phyloP scores from a whole-genome alignment of 2,888 invertebrate genomes.

The Cryptocephalus moraei region DNA sequence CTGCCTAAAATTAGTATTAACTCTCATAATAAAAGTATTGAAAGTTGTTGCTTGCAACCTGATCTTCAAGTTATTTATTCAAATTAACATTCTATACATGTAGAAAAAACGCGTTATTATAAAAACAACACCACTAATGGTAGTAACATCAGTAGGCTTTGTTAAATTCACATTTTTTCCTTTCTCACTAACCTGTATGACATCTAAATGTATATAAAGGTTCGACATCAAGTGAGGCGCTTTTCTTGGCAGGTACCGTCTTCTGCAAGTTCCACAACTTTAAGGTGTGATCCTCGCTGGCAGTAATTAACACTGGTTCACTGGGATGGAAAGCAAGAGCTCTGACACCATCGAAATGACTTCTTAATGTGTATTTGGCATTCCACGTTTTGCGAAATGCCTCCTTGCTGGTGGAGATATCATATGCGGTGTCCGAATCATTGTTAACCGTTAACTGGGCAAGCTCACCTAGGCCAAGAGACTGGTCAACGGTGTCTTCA shows the following conservation, averaged over 20 bases:
- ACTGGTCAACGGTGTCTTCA: conserved; percentile 34
- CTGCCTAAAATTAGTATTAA: too few relatives aligned
- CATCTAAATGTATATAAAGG: conserved; percentile 89
- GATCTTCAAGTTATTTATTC: too few relatives aligned
- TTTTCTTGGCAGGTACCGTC: conserved; percentile 95
- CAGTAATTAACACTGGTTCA: conserved; percentile 93
- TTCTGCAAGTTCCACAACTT: conserved; percentile 99
- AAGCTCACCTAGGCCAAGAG: conserved; percentile 68
- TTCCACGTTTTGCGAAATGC: conserved; percentile 87
- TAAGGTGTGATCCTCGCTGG: conserved; percentile 96
- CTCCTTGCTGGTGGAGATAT: conserved; percentile 76
- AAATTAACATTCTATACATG: too few relatives aligned
- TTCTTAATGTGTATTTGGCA: conserved; percentile 90
- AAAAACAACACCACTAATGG: too few relatives aligned
- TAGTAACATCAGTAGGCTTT: too few relatives aligned
- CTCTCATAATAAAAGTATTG: too few relatives aligned
- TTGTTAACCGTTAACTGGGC: conserved; percentile 95
- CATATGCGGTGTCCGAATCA: conserved; percentile 88
- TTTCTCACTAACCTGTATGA: conserved; percentile 43
- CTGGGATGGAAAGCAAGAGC: conserved; percentile 90
- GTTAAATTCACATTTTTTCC: too few relatives aligned
- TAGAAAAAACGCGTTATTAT: too few relatives aligned
- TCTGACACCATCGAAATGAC: conserved; percentile 88
- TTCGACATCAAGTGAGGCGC: conserved; percentile 93
- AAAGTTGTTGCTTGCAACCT: too few relatives aligned